phyloP scores from a whole-genome alignment of 2,113 vertebrate genomes.

The Triplophysa dalaica region DNA sequence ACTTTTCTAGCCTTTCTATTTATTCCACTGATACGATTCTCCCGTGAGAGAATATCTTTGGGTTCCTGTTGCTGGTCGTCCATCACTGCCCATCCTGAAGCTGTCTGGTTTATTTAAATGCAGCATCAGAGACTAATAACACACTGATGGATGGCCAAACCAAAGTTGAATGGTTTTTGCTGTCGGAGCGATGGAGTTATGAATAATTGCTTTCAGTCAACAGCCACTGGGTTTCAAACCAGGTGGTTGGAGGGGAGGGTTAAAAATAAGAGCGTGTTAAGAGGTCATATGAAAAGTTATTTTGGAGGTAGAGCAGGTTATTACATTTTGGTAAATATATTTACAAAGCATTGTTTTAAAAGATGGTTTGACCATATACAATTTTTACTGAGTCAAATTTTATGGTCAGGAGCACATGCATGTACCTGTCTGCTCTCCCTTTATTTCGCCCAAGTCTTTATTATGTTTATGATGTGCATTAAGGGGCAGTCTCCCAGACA shows the following conservation, averaged over 20 bases:
- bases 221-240: background rate
- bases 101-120: slow-evolving; percentile 27
- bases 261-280: background rate
- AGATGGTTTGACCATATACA: background rate
- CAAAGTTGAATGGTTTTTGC: background rate
- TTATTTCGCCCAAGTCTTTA: no score
- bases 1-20: slow-evolving; percentile 19
- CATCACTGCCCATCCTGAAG: background rate
- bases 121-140: background rate
- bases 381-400: no score
- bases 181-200: background rate
- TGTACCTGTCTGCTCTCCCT: no score
- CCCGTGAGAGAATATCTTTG: background rate
- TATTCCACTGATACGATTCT: slow-evolving; percentile 16
- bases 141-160: slow-evolving; percentile 33
- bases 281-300: background rate
- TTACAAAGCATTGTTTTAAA: background rate
- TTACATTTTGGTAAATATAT: background rate
- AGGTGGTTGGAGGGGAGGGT: background rate
- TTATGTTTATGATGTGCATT: no score
- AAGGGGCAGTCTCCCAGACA: no score
- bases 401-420: no score
- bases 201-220: slow-evolving; percentile 10
- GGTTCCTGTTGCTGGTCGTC: slow-evolving; percentile 16
- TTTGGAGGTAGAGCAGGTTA: background rate